Evolutionary conservation across 2,113 vertebrate genomes (phyloP).

Genomic region (Xiphophorus couchianus): DNA sequence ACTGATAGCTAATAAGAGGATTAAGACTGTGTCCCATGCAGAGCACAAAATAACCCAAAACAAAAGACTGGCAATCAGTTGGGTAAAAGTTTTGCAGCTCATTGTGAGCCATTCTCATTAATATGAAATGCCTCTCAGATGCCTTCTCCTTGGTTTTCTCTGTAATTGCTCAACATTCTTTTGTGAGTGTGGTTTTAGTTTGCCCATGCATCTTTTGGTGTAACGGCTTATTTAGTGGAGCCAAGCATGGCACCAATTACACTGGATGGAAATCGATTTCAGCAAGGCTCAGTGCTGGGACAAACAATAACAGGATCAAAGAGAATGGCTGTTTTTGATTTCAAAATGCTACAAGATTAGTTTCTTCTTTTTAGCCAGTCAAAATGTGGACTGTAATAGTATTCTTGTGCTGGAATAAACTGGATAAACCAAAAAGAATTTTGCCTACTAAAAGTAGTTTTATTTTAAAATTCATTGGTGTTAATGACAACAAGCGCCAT

Average conservation of each 20-base stretch:
- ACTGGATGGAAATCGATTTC: conserved; percentile 63
- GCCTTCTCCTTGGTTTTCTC: conserved; percentile 17
- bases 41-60: not conserved
- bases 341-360: conserved; percentile 40
- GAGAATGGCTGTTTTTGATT: conserved; percentile 36
- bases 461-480: too few relatives aligned
- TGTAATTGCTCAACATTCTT: conserved; percentile 40
- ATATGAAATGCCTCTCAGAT: conserved; percentile 18
- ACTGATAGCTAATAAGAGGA: too few relatives aligned
- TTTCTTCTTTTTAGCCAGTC: conserved; percentile 33
- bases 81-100: conserved; percentile 6
- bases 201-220: conserved; percentile 38
- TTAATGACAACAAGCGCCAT: too few relatives aligned
- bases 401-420: not conserved
- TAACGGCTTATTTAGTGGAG: conserved; percentile 72
- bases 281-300: conserved; percentile 48
- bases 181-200: conserved; percentile 53
- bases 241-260: conserved; percentile 68
- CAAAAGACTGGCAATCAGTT: not conserved
- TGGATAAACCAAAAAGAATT: not conserved
- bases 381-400: conserved; percentile 37
- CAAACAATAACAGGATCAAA: conserved; percentile 64
- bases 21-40: too few relatives aligned
- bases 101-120: conserved; percentile 15
- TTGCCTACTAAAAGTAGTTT: too few relatives aligned